A percentile compares a stretch with the other conserved stretches of the same genome.
phyloP scores from a whole-genome alignment of 2,113 vertebrate species.

The Hipposideros armiger region DNA sequence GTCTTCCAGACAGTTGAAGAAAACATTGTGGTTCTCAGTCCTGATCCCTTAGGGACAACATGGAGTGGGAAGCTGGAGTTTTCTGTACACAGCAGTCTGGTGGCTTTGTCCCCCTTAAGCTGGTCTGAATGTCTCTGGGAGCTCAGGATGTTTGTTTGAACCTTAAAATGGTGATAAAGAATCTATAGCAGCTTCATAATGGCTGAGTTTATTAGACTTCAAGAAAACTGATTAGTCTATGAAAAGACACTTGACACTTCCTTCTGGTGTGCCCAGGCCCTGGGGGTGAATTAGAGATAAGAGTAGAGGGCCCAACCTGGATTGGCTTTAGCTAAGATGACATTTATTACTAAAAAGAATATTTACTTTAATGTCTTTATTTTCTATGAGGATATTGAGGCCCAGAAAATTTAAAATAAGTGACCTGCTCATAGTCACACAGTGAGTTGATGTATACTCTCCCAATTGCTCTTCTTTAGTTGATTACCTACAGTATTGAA shows the following conservation, averaged over 20 bases:
- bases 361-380: background rate
- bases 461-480: background rate
- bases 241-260: background rate
- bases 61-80: background rate
- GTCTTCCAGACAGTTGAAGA: background rate
- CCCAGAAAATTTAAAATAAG: background rate
- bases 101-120: background rate
- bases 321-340: background rate
- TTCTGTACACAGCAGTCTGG: background rate
- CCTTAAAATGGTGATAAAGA: background rate
- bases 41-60: background rate
- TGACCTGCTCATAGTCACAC: background rate
- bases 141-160: background rate
- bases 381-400: background rate
- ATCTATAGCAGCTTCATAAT: constrained; percentile 2
- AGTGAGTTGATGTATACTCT: background rate
- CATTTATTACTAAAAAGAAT: background rate
- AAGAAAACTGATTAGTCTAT: background rate
- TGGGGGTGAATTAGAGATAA: background rate
- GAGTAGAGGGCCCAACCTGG: background rate
- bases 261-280: background rate
- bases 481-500: background rate
- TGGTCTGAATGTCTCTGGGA: background rate
- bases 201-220: constrained; percentile 3
- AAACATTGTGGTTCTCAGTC: background rate